Evolutionary conservation across 2,888 invertebrate species (phyloP).

Genomic region (Ormia ochracea): DNA sequence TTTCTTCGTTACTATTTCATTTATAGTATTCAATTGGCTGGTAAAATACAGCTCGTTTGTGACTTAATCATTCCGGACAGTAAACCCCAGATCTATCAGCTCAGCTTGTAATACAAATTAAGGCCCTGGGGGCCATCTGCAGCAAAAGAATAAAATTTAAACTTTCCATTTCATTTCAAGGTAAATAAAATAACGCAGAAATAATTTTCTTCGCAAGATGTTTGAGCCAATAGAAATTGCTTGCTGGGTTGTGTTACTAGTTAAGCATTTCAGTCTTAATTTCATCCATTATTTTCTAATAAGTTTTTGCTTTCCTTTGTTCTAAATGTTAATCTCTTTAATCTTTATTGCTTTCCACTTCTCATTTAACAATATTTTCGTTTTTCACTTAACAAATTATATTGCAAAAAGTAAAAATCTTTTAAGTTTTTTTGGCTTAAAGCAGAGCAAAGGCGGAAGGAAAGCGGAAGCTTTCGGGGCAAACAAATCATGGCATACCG

Average conservation of each 20-base stretch:
- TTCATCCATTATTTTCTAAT: not conserved
- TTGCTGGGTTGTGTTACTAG: not conserved
- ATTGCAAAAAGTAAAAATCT: slow-evolving; percentile 4
- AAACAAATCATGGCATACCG: slow-evolving; percentile 12
- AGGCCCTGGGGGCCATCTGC: no score
- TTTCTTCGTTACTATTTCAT: no score
- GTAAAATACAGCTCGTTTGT: no score
- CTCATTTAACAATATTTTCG: slow-evolving; percentile 55
- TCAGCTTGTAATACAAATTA: no score
- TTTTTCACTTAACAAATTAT: slow-evolving; percentile 55
- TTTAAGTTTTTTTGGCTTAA: not conserved
- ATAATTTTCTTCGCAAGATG: no score
- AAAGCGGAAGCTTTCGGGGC: not conserved
- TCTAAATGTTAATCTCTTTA: slow-evolving; percentile 25
- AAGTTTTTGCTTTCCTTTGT: not conserved
- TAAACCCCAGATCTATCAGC: no score
- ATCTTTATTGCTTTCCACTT: slow-evolving; percentile 47
- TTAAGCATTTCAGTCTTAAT: not conserved
- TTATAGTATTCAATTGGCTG: no score
- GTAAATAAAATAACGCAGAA: no score
- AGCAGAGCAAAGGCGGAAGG: not conserved
- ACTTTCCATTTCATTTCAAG: no score
- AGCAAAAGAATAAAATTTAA: no score
- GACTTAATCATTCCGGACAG: no score
- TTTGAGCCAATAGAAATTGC: not conserved